Base-by-base conservation (phyloP, 2,113 vertebrate species). In the Motacilla alba region DNA sequence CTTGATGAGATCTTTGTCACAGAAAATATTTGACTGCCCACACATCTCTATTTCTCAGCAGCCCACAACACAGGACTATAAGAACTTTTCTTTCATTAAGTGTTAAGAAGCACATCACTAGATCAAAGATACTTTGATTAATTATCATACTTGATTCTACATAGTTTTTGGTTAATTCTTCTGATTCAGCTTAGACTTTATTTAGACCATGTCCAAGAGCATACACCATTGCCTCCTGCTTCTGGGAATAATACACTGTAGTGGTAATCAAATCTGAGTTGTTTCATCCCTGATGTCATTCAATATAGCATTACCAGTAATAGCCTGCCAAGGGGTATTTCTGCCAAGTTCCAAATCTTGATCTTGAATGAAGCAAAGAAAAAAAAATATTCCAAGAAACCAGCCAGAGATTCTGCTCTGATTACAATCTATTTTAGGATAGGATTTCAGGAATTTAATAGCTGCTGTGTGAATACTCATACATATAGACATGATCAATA, bases 41-140 rank as follows among this genome's bases (percentile, higher is more conserved):
- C 92, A 96, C 49, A 77, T 96, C 92, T 97, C 93, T 97, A 93
- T 96, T 97, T 97, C 98, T 96, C 96, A 95, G 64, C 27, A 83
- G 39, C 33, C 26, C 55, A 35, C 93, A 94, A 93, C 46, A 93
- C 13, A 94, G 79, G 80, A 46, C 53, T 91, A 67, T 70, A 43
- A 74, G 83, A 95, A 90, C 30, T 86, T 96, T 90, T 95, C 53
- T 89, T 76, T 95, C 86, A 87, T 66, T 83, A 82, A 85, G 70
- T 10, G 4, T 26, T 26, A 93, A 95, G 63, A 59, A 94, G 10
- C 41, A 77, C 68, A 73, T 39, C 0, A 6, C 53, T 86, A 59
- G 43, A 58, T 70, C 59, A 67, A 74, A 80, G 43, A 75, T 77
- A 92, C n/a, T 76, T 76, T 24, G 44, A 69, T 69, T 85, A 66